A percentile compares a stretch with the other conserved stretches of the same genome.
These are phyloP conservation scores for Mareca strepera DNA, from an alignment of 2,797 vertebrate genomes.

Conservation along the genomic window DNA sequence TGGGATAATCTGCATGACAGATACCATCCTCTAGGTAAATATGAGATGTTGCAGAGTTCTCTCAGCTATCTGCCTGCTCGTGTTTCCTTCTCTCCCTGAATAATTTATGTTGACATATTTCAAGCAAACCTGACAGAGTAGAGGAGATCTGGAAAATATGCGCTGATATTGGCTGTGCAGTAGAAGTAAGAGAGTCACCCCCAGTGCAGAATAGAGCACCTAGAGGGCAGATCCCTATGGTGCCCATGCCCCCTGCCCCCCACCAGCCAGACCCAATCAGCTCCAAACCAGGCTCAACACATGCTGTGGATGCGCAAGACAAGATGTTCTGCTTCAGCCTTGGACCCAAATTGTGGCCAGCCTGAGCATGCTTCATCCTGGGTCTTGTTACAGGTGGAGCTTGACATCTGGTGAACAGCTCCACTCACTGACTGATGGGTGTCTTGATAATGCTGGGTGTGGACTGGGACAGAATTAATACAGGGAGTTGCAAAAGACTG, in stretches of 20 bases:
- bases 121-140: background rate
- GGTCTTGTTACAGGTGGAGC: background rate
- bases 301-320: background rate
- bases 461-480: background rate
- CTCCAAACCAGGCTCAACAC: background rate
- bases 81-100: background rate
- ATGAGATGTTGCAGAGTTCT: background rate
- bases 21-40: constrained; percentile 81
- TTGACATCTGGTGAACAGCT: background rate
- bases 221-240: background rate
- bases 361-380: background rate
- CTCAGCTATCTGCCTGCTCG: fast-evolving
- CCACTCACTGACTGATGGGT: background rate
- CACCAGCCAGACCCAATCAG: background rate
- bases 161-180: background rate
- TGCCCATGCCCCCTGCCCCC: background rate
- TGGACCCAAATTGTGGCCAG: background rate
- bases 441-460: background rate
- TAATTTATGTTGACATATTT: background rate
- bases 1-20: constrained; percentile 78
- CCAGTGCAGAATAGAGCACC: background rate
- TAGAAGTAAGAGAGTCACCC: background rate
- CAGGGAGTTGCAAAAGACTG: background rate
- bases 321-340: background rate
- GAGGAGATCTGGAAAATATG: background rate